Evolutionary conservation across 2,113 vertebrate species (phyloP).

Genomic region (Toxotes jaculatrix): DNA sequence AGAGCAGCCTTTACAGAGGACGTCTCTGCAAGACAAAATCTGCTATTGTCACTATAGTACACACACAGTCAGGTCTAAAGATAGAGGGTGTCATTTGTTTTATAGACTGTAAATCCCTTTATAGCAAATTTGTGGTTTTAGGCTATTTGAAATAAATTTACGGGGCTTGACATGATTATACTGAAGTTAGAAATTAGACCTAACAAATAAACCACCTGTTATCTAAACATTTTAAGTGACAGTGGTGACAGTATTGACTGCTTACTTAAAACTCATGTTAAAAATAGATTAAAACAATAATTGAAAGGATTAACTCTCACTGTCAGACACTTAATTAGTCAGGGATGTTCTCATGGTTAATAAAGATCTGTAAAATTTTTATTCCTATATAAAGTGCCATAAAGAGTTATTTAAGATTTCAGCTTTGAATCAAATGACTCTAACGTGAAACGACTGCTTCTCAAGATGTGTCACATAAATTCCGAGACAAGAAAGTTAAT

Average conservation of each 20-base stretch:
- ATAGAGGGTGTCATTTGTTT: neutral
- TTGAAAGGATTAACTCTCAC: too few relatives aligned
- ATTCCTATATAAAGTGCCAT: neutral
- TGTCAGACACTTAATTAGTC: too few relatives aligned
- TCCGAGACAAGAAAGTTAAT: neutral
- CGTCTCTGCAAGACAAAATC: conserved; percentile 20
- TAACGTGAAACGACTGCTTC: neutral
- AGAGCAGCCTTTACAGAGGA: conserved; percentile 40
- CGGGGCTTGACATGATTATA: neutral
- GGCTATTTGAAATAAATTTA: neutral
- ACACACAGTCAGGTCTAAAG: conserved; percentile 10
- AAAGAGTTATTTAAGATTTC: neutral
- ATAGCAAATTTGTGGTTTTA: conserved; percentile 3
- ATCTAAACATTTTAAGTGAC: neutral
- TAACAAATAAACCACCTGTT: neutral
- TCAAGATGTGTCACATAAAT: neutral
- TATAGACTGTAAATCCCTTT: neutral
- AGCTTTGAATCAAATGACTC: neutral
- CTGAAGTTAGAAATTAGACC: neutral
- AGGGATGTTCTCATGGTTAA: neutral
- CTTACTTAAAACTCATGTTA: neutral
- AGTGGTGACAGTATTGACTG: neutral
- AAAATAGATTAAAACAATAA: too few relatives aligned
- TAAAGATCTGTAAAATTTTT: too few relatives aligned
- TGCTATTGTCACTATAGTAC: neutral